These are phyloP conservation scores for Tragelaphus strepsiceros DNA, from an alignment of 2,113 vertebrate genomes.

Conservation along the genomic window DNA sequence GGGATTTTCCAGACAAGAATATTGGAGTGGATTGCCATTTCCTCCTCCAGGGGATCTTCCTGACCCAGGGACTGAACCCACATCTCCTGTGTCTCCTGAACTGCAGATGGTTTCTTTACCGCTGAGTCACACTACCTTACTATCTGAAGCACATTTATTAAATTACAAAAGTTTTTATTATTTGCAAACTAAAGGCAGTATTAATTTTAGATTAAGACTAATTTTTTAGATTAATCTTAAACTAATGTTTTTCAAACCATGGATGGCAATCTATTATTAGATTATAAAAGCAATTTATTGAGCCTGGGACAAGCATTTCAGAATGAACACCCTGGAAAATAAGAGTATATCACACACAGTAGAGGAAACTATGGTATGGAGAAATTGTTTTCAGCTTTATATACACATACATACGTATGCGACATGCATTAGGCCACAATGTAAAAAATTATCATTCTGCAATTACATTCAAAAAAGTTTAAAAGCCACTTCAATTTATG, in stretches of 20 bases:
- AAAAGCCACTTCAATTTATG: neutral
- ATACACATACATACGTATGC: neutral
- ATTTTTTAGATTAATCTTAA: neutral
- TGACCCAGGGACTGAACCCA: neutral
- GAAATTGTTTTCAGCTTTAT: neutral
- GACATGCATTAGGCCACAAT: neutral
- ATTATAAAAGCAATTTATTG: conserved; percentile 14
- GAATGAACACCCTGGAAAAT: neutral
- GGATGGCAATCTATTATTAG: neutral
- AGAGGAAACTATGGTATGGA: neutral
- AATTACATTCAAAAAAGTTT: neutral
- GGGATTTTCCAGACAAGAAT: neutral
- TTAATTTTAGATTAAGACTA: neutral
- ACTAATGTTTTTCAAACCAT: neutral
- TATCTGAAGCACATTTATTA: neutral
- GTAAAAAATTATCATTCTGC: neutral
- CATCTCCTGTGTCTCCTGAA: neutral
- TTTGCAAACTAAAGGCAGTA: neutral
- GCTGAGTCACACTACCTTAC: neutral
- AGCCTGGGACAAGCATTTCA: neutral
- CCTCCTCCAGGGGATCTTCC: neutral
- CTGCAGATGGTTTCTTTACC: neutral
- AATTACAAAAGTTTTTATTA: neutral
- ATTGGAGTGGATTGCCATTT: neutral
- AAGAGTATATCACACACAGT: neutral